Conservation (phyloP, 2,888 invertebrate species). For the Orchesellides sinensis region DNA sequence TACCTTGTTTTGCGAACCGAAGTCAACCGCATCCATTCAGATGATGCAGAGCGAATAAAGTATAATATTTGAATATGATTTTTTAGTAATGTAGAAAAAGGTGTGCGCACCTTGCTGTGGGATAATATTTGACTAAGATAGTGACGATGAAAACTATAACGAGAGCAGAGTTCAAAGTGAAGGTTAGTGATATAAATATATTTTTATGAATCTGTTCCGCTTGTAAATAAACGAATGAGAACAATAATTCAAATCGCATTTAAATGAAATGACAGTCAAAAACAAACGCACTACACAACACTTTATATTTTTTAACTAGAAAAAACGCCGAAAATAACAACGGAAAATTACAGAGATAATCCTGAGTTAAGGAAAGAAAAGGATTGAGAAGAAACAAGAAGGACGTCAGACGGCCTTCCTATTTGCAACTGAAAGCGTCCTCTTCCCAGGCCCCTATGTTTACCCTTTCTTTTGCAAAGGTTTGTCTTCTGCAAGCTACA, state of each 20-base stretch:
- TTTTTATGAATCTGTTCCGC: no score
- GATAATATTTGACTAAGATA: no score
- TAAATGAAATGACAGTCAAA: no score
- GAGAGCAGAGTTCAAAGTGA: neutral
- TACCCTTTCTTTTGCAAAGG: neutral
- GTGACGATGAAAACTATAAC: no score
- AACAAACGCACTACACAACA: neutral
- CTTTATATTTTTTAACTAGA: neutral
- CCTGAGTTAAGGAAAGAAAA: conserved; percentile 1
- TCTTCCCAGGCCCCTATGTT: conserved; percentile 38
- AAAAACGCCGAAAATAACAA: neutral
- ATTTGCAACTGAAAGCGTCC: conserved; percentile 57
- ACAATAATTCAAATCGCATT: no score
- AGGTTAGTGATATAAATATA: neutral
- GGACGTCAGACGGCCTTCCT: conserved; percentile 54
- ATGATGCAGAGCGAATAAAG: no score
- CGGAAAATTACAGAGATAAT: neutral
- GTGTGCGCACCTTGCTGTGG: no score
- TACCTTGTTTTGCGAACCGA: no score
- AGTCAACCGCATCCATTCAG: no score
- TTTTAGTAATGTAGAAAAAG: no score
- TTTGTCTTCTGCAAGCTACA: neutral
- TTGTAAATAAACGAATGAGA: no score
- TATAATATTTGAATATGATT: no score
- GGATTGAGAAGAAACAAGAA: conserved; percentile 54